phyloP scores from a whole-genome alignment of 2,113 vertebrate genomes.

The Trinectes maculatus region DNA sequence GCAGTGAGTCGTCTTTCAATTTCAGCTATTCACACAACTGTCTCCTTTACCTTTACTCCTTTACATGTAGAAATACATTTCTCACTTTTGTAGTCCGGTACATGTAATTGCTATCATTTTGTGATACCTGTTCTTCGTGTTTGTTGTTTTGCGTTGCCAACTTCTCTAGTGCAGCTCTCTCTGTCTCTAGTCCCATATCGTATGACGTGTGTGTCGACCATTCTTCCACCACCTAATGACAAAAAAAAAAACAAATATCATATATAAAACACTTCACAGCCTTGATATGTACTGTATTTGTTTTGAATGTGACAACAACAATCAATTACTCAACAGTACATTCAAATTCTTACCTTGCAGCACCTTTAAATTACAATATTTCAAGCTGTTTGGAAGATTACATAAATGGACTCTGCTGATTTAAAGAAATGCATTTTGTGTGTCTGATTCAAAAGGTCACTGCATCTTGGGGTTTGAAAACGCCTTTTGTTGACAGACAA shows the following conservation, averaged over 20 bases:
- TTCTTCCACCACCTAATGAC: conserved; percentile 81
- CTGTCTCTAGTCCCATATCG: conserved; percentile 73
- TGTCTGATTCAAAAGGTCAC: conserved; percentile 7
- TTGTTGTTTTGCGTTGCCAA: conserved; percentile 72
- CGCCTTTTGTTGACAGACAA: conserved; percentile 51
- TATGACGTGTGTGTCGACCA: conserved; percentile 67
- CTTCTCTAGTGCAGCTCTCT: conserved; percentile 69
- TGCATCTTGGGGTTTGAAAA: conserved; percentile 36
- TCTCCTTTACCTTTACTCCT: too few species aligned
- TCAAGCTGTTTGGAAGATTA: background rate
- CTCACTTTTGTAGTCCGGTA: background rate
- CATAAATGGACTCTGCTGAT: background rate
- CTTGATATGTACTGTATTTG: background rate
- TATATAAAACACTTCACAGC: background rate
- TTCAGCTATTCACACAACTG: too few species aligned
- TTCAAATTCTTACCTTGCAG: too few species aligned
- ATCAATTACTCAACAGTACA: too few species aligned
- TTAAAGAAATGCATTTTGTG: background rate
- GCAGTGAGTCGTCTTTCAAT: too few species aligned
- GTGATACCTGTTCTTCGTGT: conserved; percentile 77
- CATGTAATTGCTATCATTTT: background rate
- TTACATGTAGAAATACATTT: too few species aligned
- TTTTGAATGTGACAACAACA: background rate
- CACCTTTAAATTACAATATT: too few species aligned
- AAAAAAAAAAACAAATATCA: background rate